Evolutionary conservation across 2,888 invertebrate genomes (phyloP).

Genomic region (Agriopis aurantiaria): DNA sequence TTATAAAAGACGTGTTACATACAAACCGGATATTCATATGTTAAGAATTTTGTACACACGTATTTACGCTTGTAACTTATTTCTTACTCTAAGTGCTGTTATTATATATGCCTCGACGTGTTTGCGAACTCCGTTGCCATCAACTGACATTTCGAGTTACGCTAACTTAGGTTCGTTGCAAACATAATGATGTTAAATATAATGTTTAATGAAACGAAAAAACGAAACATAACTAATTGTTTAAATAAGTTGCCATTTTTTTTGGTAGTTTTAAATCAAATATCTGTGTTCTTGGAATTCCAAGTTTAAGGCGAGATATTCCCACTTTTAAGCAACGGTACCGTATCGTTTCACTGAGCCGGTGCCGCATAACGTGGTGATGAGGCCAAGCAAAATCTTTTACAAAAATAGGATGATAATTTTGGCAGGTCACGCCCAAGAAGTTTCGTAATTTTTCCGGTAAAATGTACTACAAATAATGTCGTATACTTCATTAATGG

Average conservation of each 20-base stretch:
- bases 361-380: too few species aligned
- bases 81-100: conserved; percentile 53
- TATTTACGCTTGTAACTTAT: conserved; percentile 52
- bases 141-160: conserved; percentile 60
- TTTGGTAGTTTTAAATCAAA: too few species aligned
- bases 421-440: too few species aligned
- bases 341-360: too few species aligned
- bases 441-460: too few species aligned
- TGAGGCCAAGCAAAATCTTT: too few species aligned
- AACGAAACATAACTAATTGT: background rate
- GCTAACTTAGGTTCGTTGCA: conserved; percentile 59
- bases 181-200: conserved; percentile 16
- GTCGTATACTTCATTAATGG: too few species aligned
- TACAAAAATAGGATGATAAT: too few species aligned
- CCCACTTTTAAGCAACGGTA: too few species aligned
- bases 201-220: background rate
- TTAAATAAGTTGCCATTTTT: background rate
- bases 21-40: conserved; percentile 17
- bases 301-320: too few species aligned
- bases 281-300: too few species aligned
- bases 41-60: conserved; percentile 31
- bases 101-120: conserved; percentile 52
- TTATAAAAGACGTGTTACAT: background rate
- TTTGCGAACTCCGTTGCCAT: conserved; percentile 48
- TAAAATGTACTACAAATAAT: too few species aligned